Conservation (phyloP, 35 echinoderm and acorn worm species). For the Apostichopus parvimensis region DNA sequence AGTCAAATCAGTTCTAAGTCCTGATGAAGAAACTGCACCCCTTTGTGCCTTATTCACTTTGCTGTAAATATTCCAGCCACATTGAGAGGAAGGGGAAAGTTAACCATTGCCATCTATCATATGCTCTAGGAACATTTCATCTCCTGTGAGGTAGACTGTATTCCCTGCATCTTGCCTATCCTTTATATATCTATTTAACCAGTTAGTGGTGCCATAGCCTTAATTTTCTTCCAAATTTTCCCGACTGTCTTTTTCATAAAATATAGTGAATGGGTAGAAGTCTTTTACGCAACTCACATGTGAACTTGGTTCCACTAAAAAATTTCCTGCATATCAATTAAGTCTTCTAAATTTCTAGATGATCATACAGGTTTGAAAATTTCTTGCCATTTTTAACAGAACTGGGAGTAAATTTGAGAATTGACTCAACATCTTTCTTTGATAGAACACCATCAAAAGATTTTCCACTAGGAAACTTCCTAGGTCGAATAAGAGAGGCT, state of each 20-base stretch:
- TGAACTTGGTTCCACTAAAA: no score
- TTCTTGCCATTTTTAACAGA: no score
- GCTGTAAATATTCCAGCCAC: background rate
- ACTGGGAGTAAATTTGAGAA: no score
- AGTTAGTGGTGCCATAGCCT: background rate
- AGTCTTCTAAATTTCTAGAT: no score
- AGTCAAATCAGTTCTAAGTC: background rate
- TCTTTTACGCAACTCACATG: no score
- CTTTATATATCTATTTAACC: background rate
- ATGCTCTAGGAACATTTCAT: slow-evolving; percentile 24
- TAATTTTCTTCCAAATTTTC: slow-evolving; percentile 10
- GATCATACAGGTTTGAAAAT: no score
- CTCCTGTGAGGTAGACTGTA: background rate
- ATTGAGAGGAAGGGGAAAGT: background rate
- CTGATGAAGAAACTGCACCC: background rate
- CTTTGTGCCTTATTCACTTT: background rate
- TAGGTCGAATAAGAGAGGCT: no score
- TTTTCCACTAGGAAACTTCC: no score
- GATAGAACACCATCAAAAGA: no score
- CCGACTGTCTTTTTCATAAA: slow-evolving; percentile 21
- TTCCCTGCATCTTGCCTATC: background rate
- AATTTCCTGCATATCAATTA: no score
- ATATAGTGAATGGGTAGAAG: background rate
- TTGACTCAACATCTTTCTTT: no score
- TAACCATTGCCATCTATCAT: background rate